Evolutionary conservation across 2,113 vertebrate species (phyloP), one percentile per base, ranked within the genome.

Genomic region (Erpornis zantholeuca): DNA sequence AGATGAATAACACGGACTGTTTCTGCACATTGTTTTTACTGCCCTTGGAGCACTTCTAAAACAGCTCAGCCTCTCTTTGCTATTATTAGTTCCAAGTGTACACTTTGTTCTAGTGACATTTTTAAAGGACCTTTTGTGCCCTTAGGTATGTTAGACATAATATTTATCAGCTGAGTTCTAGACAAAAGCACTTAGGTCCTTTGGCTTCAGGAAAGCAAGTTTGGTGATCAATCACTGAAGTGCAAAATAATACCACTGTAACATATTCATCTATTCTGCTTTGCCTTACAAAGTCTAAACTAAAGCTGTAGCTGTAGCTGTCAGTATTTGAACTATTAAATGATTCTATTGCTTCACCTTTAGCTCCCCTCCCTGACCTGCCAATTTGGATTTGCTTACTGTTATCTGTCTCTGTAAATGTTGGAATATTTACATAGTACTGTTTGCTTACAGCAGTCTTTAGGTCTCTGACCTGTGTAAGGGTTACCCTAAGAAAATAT

Each of bases 101-200:
- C 56, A 78, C 49, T 96, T 85, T 86, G 76, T 88, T 96, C 85
- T 93, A 81, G 31, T 35, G 69, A 89, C 53, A 91, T 90, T 83
- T 96, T 97, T 96, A 90, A 77, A 94, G 68, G 56, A 92, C 71
- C 59, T 86, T 91, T 66, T 83, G 69, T 96, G 69, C 92, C 96
- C 71, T 90, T 82, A 95, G 95, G 83, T 88, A 80, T 94, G 72
- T 91, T 94, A 80, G 60, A 90, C 49, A 94, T 88, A 95, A 92
- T 96, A 96, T 96, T 94, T 96, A 90, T 97, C 92, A 97, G 68
- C 44, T 94, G n/a, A 94, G 42, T 82, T 96, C 50, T 72, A 84
- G 70, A 95, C 66, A 83, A 94, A 96, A 97, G 18, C 57, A 86
- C 54, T 94, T 86, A 80, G 49, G 17, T 86, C 71, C 88, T 71